Evolutionary conservation across 2,797 vertebrate species (phyloP).

Genomic region (Austrolebias charrua): DNA sequence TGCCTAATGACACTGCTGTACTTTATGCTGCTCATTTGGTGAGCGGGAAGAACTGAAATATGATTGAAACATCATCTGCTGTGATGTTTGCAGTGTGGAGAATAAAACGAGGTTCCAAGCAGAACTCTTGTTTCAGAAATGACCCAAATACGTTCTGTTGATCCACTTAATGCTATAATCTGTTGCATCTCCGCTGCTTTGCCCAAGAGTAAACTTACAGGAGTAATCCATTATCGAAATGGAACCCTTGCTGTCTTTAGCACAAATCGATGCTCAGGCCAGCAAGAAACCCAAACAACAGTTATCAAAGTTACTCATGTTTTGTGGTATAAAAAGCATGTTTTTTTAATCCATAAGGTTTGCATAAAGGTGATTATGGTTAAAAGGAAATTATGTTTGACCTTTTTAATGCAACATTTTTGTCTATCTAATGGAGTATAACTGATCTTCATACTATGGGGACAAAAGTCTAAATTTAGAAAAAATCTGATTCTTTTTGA

Average conservation of each 20-base stretch:
- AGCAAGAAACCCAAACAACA: slow-evolving; percentile 7
- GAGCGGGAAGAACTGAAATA: slow-evolving; percentile 29
- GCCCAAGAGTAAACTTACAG: slow-evolving; percentile 38
- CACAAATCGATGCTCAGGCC: slow-evolving; percentile 13
- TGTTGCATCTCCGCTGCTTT: slow-evolving; percentile 17
- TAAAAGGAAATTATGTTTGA: no score
- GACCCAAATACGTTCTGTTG: slow-evolving; percentile 57
- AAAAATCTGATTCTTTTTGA: background rate
- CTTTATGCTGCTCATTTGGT: slow-evolving; percentile 40
- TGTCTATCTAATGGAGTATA: no score
- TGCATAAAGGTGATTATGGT: background rate
- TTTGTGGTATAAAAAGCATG: background rate
- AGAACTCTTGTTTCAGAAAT: slow-evolving; percentile 36
- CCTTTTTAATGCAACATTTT: no score
- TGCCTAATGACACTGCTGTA: slow-evolving; percentile 41
- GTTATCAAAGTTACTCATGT: slow-evolving; percentile 10
- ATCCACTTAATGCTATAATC: slow-evolving; percentile 38
- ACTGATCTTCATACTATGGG: no score
- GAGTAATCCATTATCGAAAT: slow-evolving; percentile 38
- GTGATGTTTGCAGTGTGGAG: background rate
- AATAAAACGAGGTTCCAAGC: slow-evolving; percentile 26
- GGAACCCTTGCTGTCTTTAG: slow-evolving; percentile 16
- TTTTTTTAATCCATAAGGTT: slow-evolving; percentile 7
- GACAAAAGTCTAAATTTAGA: background rate
- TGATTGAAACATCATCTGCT: slow-evolving; percentile 29